A percentile compares a stretch with the other conserved stretches of the same genome.
These are phyloP conservation scores for Sebastes ruberrimus DNA, from an alignment of 2,797 vertebrate genomes.

Conservation along the genomic window DNA sequence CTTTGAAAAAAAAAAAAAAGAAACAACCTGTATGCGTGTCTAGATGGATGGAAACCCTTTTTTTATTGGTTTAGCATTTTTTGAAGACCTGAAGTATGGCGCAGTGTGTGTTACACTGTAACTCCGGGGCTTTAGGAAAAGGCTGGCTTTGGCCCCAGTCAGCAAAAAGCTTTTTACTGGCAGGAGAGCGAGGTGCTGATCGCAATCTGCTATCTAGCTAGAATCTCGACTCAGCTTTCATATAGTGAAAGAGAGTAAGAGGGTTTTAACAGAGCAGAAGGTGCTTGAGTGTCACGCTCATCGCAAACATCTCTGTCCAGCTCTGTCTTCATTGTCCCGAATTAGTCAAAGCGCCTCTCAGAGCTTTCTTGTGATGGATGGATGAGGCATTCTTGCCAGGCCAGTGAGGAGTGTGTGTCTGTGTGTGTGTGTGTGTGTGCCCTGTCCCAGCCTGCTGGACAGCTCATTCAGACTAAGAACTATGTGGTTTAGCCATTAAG, in stretches of 20 bases:
- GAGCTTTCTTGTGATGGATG: conserved; percentile 79
- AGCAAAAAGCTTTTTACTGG: conserved; percentile 82
- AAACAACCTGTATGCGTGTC: conserved; percentile 50
- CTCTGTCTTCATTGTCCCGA: conserved; percentile 85
- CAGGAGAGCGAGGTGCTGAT: conserved; percentile 75
- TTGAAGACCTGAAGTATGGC: conserved; percentile 64
- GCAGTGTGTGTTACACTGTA: conserved; percentile 65
- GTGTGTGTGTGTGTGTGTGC: conserved; percentile 36
- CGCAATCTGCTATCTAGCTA: conserved; percentile 77
- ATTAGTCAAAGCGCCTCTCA: conserved; percentile 89
- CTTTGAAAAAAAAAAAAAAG: conserved; percentile 45
- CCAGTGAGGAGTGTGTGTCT: conserved; percentile 46
- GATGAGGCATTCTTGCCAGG: conserved; percentile 64
- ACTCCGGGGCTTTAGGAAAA: conserved; percentile 60
- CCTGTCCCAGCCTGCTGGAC: conserved; percentile 42
- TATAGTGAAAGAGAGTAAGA: conserved; percentile 63
- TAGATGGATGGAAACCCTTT: conserved; percentile 70
- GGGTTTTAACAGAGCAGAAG: conserved; percentile 67
- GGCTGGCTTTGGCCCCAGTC: conserved; percentile 75
- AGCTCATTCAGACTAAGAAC: conserved; percentile 70
- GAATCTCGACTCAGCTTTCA: conserved; percentile 75
- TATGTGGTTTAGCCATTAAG: conserved; percentile 76
- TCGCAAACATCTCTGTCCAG: conserved; percentile 75
- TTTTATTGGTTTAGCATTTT: conserved; percentile 78
- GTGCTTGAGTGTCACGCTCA: conserved; percentile 73